Base-by-base conservation (phyloP, 2,888 invertebrate genomes). In the Orchesella flavescens region DNA sequence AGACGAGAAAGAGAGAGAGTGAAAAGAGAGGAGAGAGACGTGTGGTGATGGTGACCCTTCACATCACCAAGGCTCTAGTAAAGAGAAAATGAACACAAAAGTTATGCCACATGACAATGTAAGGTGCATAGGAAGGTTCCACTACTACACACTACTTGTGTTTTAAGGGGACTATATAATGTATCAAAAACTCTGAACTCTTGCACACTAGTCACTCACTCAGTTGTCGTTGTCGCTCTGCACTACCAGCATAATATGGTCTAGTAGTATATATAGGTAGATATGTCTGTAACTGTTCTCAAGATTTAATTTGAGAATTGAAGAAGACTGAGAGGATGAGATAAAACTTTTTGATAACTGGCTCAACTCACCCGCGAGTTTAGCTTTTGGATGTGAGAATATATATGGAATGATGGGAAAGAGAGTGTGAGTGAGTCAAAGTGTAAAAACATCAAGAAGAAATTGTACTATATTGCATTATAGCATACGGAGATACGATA, bases 291-390 rank as follows among this genome's bases (percentile, higher is more conserved):
- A 34, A 7, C 7, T 34, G 34, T 17, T 63, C 49, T 49, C 65
- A 65, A 75, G 75, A 75, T 75, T 75, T 75, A 75, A 75, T 75
- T 75, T 75, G 74, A 74, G 74, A 74, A 15, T 34, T 24, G 63
- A 71, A 19, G 59, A 43, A 75, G 65, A 65, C 19, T 55, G 46
- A 74, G 46, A 61, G 49, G n/a, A 74, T 34, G 63, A 59, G 65
- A 65, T 59, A 73, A 73, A 73, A 74, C 46, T 65, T 75, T 75
- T 65, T 65, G 75, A 75, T 75, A 75, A 43, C 75, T 65, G 17
- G 19, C 23, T 49, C 15, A 7, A 19, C 43, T n/a, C 23, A 61
- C 23, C 17, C 23, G 15, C 53, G n/a, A 17, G n/a, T 53, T 53
- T 53, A 53, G 15, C 7, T 24, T 17, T n/a, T n/a, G n/a, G n/a